A percentile compares a stretch with the other conserved stretches of the same genome.
Evolutionary conservation across 2,797 vertebrate genomes (phyloP).

Genomic region (Borostomias antarcticus): DNA sequence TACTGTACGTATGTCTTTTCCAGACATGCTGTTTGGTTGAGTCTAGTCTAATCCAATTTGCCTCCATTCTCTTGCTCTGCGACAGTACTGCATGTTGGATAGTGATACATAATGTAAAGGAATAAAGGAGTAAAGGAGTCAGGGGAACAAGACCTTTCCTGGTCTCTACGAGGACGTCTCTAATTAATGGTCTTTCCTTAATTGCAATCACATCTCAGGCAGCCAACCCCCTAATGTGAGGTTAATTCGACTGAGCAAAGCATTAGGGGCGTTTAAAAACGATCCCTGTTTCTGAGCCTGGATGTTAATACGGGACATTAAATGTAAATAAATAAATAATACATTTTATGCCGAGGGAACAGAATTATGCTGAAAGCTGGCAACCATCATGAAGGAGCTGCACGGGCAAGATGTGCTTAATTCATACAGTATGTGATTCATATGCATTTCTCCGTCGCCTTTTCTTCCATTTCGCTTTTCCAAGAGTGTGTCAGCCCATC

Average conservation of each 20-base stretch:
- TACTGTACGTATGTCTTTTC: too few relatives aligned
- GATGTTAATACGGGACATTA: too few relatives aligned
- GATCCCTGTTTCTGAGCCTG: background rate
- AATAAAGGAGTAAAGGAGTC: conserved; percentile 6
- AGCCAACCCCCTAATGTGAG: background rate
- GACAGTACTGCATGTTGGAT: background rate
- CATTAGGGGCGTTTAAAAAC: conserved; percentile 20
- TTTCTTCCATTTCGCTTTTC: too few relatives aligned
- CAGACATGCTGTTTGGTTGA: too few relatives aligned
- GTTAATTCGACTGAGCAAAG: conserved; percentile 15
- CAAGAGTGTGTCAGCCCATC: too few relatives aligned
- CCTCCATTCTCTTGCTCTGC: background rate
- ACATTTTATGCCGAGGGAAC: background rate
- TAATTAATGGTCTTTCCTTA: conserved; percentile 27
- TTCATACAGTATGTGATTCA: too few relatives aligned
- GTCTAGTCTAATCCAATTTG: background rate
- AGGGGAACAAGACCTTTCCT: conserved; percentile 6
- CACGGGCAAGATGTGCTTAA: too few relatives aligned
- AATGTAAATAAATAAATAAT: background rate
- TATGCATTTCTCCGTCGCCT: too few relatives aligned
- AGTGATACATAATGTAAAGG: background rate
- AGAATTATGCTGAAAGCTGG: too few relatives aligned
- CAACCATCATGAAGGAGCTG: too few relatives aligned
- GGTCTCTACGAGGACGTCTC: too few relatives aligned
- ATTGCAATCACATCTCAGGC: conserved; percentile 18